phyloP scores from a whole-genome alignment of 2,113 vertebrate species.

The Potamarius usumacintae region DNA sequence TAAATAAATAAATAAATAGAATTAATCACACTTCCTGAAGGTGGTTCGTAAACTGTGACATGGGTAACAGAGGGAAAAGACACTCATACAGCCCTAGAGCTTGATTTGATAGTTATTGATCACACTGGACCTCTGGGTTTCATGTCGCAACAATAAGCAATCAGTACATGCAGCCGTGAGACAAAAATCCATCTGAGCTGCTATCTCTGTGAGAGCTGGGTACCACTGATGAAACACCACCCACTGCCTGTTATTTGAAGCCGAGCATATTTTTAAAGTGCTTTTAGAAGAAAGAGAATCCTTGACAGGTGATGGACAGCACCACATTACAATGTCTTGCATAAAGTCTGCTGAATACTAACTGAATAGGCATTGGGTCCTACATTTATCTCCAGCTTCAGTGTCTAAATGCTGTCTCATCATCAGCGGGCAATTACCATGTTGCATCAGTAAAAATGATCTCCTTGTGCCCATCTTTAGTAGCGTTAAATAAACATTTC shows the following conservation, averaged over 20 bases:
- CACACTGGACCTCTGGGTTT: slow-evolving; percentile 7
- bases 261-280: slow-evolving; percentile 9
- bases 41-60: neutral
- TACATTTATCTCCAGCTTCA: slow-evolving; percentile 27
- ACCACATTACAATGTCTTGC: neutral
- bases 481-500: neutral
- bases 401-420: slow-evolving; percentile 11
- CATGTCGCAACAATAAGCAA: slow-evolving; percentile 33
- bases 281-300: neutral
- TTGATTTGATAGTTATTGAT: slow-evolving; percentile 43
- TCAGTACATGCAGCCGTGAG: slow-evolving; percentile 34
- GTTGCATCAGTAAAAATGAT: slow-evolving; percentile 12
- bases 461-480: neutral
- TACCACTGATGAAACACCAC: slow-evolving; percentile 26
- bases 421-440: slow-evolving; percentile 25
- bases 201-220: slow-evolving; percentile 1
- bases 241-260: neutral
- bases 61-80: neutral
- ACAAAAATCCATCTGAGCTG: slow-evolving; percentile 28
- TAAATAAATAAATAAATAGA: neutral
- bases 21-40: neutral
- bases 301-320: slow-evolving; percentile 28
- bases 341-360: slow-evolving; percentile 11
- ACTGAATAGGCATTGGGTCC: neutral
- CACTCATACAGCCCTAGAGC: neutral